Base-by-base conservation (phyloP, 2,888 invertebrate species). In the Priocnemis perturbator region DNA sequence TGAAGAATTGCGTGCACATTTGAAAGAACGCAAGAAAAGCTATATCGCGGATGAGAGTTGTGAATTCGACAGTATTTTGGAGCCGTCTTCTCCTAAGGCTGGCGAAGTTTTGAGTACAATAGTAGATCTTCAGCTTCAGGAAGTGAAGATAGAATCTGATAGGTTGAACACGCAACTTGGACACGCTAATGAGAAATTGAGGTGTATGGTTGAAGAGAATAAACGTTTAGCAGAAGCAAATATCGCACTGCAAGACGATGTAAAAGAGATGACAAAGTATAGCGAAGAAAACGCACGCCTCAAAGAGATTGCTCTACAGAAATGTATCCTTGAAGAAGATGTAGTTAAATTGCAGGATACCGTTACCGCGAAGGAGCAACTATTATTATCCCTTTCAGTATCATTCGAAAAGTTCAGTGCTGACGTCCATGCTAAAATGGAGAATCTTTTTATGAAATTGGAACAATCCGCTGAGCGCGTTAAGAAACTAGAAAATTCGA, bases 121-220 rank as follows among this genome's bases (percentile, higher is more conserved):
- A 20, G 78, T 89, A 44, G 87, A 87, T 19, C 87, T 90, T 52
- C 86, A 90, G 78, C 77, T 90, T 3, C 86, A 88, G 75, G 89
- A 88, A 70, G 83, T 89, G 0, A 89, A 89, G 80, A 83, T 85
- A 47, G 88, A 89, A 73, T 77, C 82, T 5, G 66, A 70, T 3
- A 69, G 64, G 7, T 62, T 86, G 20, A 77, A 83, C 73, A 79
- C 79, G n/a, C 83, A 93, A 87, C 80, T 93, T 21, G 91, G 91
- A 9, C 90, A 91, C 65, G 81, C 90, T 37, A 78, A 78, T 61
- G 61, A 67, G 23, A 71, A 77, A 50, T 57, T 82, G 1, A 50
- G 69, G 53, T 21, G 48, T 15, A 55, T 52, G 0, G 65, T 7
- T 9, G 44, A 56, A 15, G 60, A 77, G 21, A 21, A 72, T 19